phyloP scores from a whole-genome alignment of 2,888 invertebrate genomes.

The Rhimphoctona megacephalus region DNA sequence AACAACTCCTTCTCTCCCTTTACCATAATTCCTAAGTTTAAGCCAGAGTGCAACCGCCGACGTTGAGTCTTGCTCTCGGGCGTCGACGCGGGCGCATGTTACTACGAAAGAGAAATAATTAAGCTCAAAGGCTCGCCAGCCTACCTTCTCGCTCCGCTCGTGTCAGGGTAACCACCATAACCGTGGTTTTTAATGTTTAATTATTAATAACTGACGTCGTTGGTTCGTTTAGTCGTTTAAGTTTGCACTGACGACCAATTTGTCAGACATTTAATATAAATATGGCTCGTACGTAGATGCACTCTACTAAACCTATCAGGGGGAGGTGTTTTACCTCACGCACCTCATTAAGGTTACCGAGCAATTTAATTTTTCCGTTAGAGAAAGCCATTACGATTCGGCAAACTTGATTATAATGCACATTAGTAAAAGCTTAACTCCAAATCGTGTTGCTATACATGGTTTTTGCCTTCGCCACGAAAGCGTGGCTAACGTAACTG shows the following conservation, averaged over 20 bases:
- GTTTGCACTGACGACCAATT: conserved; percentile 72
- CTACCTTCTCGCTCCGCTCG: conserved; percentile 17
- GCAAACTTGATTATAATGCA: conserved; percentile 54
- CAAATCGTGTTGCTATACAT: conserved; percentile 4
- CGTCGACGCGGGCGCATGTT: conserved; percentile 57
- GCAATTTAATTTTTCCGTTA: conserved; percentile 69
- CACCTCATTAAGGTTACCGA: conserved; percentile 59
- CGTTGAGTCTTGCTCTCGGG: conserved; percentile 49
- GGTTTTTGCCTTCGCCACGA: conserved; percentile 16
- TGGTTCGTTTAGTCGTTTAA: conserved; percentile 70
- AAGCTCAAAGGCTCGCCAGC: conserved; percentile 69
- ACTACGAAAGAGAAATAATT: conserved; percentile 71
- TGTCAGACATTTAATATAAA: conserved; percentile 68
- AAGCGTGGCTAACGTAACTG: conserved; percentile 25
- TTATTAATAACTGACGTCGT: conserved; percentile 71
- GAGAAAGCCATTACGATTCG: conserved; percentile 59
- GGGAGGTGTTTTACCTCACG: conserved; percentile 20
- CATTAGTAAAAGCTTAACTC: conserved; percentile 25
- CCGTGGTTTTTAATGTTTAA: conserved; percentile 71
- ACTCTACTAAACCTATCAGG: conserved; percentile 18
- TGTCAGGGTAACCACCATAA: conserved; percentile 20
- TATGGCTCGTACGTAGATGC: conserved; percentile 20
- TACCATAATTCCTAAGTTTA: conserved; percentile 68
- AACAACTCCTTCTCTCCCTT: conserved; percentile 49
- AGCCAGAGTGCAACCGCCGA: conserved; percentile 57